phyloP scores from a whole-genome alignment of 2,797 vertebrate genomes.

The Synaphobranchus kaupii region DNA sequence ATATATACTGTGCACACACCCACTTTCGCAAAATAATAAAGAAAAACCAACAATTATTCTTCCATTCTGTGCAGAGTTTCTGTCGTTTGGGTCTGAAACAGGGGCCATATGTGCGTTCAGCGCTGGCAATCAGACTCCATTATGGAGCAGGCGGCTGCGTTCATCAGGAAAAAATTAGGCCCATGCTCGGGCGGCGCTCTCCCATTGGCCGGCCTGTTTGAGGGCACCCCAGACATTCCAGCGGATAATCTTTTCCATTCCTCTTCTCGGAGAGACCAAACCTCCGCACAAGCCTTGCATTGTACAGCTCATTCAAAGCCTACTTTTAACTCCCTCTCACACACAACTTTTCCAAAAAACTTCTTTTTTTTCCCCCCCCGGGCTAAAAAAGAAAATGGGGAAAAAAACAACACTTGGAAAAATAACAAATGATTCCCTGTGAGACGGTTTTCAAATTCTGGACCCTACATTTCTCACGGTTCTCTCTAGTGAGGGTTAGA shows the following conservation, averaged over 20 bases:
- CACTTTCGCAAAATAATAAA: conserved; percentile 46
- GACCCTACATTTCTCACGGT: conserved; percentile 67
- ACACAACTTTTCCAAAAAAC: conserved; percentile 43
- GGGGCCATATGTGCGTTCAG: conserved; percentile 76
- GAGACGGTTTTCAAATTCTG: conserved; percentile 47
- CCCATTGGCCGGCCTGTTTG: conserved; percentile 78
- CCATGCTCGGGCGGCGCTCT: conserved; percentile 65
- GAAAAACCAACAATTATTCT: conserved; percentile 52
- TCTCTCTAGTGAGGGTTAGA: conserved; percentile 65
- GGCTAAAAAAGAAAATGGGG: conserved; percentile 37
- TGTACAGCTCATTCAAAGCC: conserved; percentile 69
- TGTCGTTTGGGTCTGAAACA: conserved; percentile 76
- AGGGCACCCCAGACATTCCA: conserved; percentile 87
- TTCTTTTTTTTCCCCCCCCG: conserved; percentile 52
- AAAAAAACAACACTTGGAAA: conserved; percentile 10
- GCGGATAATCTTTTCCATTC: conserved; percentile 87
- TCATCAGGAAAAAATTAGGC: conserved; percentile 87
- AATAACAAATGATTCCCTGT: conserved; percentile 44
- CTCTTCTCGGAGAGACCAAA: conserved; percentile 74
- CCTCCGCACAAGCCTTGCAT: conserved; percentile 78
- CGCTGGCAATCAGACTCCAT: conserved; percentile 77
- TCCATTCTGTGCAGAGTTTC: conserved; percentile 61
- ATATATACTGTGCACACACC: neutral
- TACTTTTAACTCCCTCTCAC: conserved; percentile 53
- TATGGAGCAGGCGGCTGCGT: conserved; percentile 78